phyloP scores from a whole-genome alignment of 2,888 invertebrate genomes.

The Branchipolynoe longqiensis region DNA sequence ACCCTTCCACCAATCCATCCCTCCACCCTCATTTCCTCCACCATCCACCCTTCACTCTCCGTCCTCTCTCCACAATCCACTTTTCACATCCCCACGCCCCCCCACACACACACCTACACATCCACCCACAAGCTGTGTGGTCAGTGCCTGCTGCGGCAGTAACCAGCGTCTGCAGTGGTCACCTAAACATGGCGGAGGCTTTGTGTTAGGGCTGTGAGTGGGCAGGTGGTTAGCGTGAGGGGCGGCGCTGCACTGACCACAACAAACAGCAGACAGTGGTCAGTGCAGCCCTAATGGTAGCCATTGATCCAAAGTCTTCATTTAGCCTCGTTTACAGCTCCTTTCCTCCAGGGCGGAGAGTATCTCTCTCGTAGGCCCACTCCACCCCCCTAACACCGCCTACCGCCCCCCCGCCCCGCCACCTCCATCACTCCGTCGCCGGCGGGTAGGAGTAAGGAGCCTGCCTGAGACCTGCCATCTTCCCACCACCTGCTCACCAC shows the following conservation, averaged over 20 bases:
- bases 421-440: neutral
- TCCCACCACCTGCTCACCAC: constrained; percentile 2
- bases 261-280: constrained; percentile 46
- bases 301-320: constrained; percentile 43
- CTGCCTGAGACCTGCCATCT: too few relatives aligned
- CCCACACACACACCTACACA: neutral
- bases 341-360: too few relatives aligned
- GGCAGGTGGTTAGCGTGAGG: constrained; percentile 55
- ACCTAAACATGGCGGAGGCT: neutral
- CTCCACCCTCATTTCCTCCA: neutral
- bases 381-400: neutral
- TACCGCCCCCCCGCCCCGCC: neutral
- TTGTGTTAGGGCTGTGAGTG: constrained; percentile 13
- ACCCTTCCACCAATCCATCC: neutral
- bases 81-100: neutral
- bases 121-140: too few relatives aligned
- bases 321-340: constrained; percentile 21
- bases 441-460: too few relatives aligned
- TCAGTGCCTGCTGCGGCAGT: too few relatives aligned
- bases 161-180: constrained; percentile 6
- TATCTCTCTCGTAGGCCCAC: neutral
- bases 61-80: neutral
- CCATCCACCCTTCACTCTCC: neutral
- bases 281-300: constrained; percentile 20
- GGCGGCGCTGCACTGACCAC: neutral